Conservation (phyloP, 2,113 vertebrate genomes). For the Toxotes chatareus region DNA sequence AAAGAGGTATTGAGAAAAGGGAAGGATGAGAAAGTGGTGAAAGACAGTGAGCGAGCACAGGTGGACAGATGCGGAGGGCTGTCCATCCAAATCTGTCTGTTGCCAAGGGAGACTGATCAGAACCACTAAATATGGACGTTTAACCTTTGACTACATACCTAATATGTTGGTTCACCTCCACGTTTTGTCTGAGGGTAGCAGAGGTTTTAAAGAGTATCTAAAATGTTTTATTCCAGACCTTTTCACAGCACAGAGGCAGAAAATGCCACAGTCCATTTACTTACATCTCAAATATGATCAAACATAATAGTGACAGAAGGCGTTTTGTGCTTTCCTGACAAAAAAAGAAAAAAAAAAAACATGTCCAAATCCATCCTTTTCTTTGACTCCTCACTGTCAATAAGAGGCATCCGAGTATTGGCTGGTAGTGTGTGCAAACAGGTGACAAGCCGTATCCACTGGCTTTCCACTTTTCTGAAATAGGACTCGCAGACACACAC, state of each 20-base stretch:
- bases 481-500: constrained; percentile 11
- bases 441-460: constrained; percentile 31
- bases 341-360: background rate
- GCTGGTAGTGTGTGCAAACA: constrained; percentile 34
- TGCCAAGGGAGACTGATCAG: constrained; percentile 47
- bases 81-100: constrained; percentile 53
- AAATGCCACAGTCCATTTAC: constrained; percentile 38
- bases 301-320: constrained; percentile 7
- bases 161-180: constrained; percentile 36
- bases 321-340: constrained; percentile 4
- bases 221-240: background rate
- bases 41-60: constrained; percentile 64
- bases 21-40: constrained; percentile 79
- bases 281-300: background rate
- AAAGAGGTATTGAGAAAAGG: constrained; percentile 72
- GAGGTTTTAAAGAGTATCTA: constrained; percentile 9
- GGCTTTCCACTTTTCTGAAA: constrained; percentile 27
- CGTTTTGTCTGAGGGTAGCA: background rate
- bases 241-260: constrained; percentile 1
- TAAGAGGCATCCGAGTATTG: background rate
- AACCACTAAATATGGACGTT: constrained; percentile 50
- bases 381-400: constrained; percentile 1
- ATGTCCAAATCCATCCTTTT: background rate
- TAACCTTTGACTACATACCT: constrained; percentile 54
- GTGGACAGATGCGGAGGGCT: constrained; percentile 48